Base-by-base conservation (phyloP, 1,140 invertebrate genomes). In the Ceratoteleas bidentatus region DNA sequence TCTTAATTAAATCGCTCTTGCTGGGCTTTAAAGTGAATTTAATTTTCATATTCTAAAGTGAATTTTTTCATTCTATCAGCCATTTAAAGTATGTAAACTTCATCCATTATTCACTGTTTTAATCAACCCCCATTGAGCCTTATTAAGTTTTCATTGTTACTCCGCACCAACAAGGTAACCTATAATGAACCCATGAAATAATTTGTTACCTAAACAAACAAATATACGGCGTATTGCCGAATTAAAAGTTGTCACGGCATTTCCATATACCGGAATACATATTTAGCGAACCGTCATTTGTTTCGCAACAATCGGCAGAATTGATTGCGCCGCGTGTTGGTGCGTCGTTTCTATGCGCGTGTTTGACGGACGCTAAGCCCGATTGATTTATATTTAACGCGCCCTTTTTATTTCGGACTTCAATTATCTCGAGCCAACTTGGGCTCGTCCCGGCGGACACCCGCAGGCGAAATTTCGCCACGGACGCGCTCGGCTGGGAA, bases 311-410 rank as follows among this genome's bases (percentile, higher is more conserved):
- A 52, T 24, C 14, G 34, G 15, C 54, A 47, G 58, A 62, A 53
- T 75, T 60, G 61, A 64, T 65, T 60, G 40, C 69, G 49, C 50
- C 56, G n/a, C n/a, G n/a, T n/a, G n/a, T n/a, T n/a, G 24, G 14
- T 13, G 38, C 52, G 38, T 43, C 24, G 58, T n/a, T 8, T 38
- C 24, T 61, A 47, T 11, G 14, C 47, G 7, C 6, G 40, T 24
- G 57, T 73, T 64, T 57, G 70, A 73, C 60, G 13, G 70, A 64
- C 13, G 54, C 34, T 50, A 65, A 74, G 65, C 6, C 40, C 32
- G 52, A 77, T 64, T 77, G 64, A 69, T 77, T 69, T 68, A 69
- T 69, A 45, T 65, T 69, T 65, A 69, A 40, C 32, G 50, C 13
- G n/a, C n/a, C 45, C 24, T 24, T 24, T 58, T 58, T 74, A 64